A percentile compares a stretch with the other conserved stretches of the same genome.
phyloP scores from a whole-genome alignment of 2,888 invertebrate genomes.

The Tenthredo distinguenda region DNA sequence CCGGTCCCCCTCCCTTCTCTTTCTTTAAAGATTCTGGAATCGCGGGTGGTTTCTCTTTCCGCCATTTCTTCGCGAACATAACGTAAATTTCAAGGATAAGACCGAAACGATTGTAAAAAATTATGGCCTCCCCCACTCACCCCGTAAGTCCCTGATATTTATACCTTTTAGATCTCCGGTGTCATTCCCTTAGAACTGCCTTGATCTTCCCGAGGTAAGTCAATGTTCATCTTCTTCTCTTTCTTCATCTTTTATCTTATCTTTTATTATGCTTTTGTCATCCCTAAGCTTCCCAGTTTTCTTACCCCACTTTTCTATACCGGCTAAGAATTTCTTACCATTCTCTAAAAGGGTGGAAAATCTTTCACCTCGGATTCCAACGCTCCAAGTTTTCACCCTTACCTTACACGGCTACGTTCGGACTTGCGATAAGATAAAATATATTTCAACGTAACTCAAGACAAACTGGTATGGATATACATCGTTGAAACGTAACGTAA shows the following conservation, averaged over 20 bases:
- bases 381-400: neutral
- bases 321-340: neutral
- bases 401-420: neutral
- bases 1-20: neutral
- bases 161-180: slow-evolving; percentile 9
- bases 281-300: neutral
- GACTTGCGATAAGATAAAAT: slow-evolving; percentile 19
- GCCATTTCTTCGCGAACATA: neutral
- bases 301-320: neutral
- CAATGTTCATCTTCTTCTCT: neutral
- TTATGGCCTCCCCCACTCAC: neutral
- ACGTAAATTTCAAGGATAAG: slow-evolving; percentile 28
- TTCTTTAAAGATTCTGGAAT: neutral
- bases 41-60: neutral
- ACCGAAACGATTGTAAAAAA: slow-evolving; percentile 26
- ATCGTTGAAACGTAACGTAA: neutral
- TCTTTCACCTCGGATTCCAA: slow-evolving; percentile 16
- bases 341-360: neutral
- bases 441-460: slow-evolving; percentile 13
- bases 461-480: slow-evolving; percentile 1
- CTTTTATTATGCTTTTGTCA: neutral
- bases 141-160: slow-evolving; percentile 15
- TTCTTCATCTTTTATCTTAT: slow-evolving; percentile 9
- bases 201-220: neutral
- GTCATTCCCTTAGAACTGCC: neutral